A percentile compares a stretch with the other conserved stretches of the same genome.
phyloP scores from a whole-genome alignment of 1,140 invertebrate genomes.

The Asobara japonica region DNA sequence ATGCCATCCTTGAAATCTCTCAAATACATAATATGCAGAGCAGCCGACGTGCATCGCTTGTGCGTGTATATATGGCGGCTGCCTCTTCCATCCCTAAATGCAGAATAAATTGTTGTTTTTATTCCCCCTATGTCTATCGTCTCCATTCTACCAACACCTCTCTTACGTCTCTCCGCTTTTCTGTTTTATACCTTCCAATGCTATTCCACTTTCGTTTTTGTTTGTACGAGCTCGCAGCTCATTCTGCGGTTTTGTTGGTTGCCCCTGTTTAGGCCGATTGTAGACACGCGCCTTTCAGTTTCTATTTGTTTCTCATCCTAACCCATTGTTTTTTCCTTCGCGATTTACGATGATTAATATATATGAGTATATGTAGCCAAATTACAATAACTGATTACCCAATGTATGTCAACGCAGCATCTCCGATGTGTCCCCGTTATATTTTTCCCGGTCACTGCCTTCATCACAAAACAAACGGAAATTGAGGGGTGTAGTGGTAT shows the following conservation, averaged over 20 bases:
- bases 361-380: not conserved
- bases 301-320: conserved; percentile 33
- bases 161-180: not conserved
- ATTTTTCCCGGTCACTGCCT: no score
- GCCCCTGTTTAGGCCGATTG: conserved; percentile 17
- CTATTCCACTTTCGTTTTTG: conserved; percentile 22
- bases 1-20: conserved; percentile 19
- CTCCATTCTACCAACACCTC: conserved; percentile 7
- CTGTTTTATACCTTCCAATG: not conserved
- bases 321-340: conserved; percentile 19
- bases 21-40: conserved; percentile 34
- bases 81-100: conserved; percentile 30
- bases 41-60: conserved; percentile 13
- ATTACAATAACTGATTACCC: not conserved
- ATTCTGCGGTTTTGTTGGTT: conserved; percentile 12
- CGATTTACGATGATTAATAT: not conserved
- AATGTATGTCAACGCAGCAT: no score
- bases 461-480: no score
- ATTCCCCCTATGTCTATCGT: conserved; percentile 10
- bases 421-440: no score
- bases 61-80: not conserved
- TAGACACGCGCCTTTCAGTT: conserved; percentile 35
- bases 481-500: no score
- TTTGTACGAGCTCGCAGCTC: not conserved
- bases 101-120: conserved; percentile 33